These are phyloP conservation scores for Melanerpes formicivorus DNA, from an alignment of 2,113 vertebrate species.

Conservation along the genomic window DNA sequence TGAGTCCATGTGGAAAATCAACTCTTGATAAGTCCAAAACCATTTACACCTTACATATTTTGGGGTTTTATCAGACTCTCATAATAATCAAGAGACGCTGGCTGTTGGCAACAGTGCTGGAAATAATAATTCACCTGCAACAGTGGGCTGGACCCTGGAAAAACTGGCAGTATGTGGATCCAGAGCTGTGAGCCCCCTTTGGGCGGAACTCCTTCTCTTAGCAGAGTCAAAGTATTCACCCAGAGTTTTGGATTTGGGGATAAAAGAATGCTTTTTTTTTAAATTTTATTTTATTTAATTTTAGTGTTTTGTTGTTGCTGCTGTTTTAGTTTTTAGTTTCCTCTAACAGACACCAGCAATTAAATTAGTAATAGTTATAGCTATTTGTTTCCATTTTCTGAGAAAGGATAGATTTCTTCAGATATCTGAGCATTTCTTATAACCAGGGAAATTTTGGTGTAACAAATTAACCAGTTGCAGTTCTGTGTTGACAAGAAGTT, in stretches of 20 bases:
- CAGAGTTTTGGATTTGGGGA: not conserved
- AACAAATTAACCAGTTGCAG: not conserved
- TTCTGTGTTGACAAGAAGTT: not conserved
- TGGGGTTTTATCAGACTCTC: not conserved
- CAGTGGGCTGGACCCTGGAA: not conserved
- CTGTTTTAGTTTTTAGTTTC: not conserved
- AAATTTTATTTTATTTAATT: not conserved
- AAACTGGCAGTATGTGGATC: not conserved
- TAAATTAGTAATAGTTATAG: not conserved
- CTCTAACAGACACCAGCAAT: not conserved
- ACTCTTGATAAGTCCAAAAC: not conserved
- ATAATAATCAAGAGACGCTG: not conserved
- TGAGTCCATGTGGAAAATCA: not conserved
- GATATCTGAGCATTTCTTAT: not conserved
- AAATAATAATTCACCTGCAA: not conserved
- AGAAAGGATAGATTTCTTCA: not conserved
- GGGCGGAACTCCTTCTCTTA: not conserved
- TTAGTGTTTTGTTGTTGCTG: no score
- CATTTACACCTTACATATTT: not conserved
- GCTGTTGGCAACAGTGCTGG: not conserved
- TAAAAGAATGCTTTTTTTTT: not conserved
- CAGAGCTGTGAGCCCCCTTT: not conserved
- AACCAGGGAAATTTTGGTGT: not conserved
- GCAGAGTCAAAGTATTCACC: no score
- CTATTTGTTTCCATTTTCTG: not conserved